Percentiles rank a stretch among this genome's conserved stretches.
Evolutionary conservation across 2,113 vertebrate species (phyloP).

Genomic region (Amia ocellicauda): DNA sequence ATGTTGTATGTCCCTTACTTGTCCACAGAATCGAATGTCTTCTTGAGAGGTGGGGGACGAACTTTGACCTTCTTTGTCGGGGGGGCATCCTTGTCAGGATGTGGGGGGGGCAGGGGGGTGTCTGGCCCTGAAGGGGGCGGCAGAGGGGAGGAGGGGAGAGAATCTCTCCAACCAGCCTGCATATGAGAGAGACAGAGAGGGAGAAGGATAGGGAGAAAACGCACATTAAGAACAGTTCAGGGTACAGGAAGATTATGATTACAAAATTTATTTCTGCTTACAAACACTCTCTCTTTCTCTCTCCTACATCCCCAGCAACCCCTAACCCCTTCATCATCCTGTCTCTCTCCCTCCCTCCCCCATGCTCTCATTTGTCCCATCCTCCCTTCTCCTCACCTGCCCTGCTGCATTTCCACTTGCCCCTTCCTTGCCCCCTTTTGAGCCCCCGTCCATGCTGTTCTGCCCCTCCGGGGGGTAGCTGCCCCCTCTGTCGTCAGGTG

Average conservation of each 20-base stretch:
- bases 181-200: conserved; percentile 13
- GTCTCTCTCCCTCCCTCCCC: too few relatives aligned
- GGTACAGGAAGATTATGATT: too few relatives aligned
- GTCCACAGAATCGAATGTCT: conserved; percentile 89
- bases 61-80: conserved; percentile 80
- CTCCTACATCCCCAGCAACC: too few relatives aligned
- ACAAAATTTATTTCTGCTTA: too few relatives aligned
- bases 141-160: conserved; percentile 55
- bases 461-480: conserved; percentile 38
- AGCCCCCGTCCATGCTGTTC: conserved; percentile 36
- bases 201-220: neutral
- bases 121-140: conserved; percentile 56
- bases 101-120: conserved; percentile 44
- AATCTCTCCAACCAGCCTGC: conserved; percentile 65
- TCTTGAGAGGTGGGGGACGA: conserved; percentile 85
- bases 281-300: too few relatives aligned
- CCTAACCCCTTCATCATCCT: too few relatives aligned
- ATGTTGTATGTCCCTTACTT: conserved; percentile 88
- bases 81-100: conserved; percentile 60
- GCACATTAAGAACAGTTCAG: too few relatives aligned
- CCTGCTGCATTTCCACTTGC: conserved; percentile 32
- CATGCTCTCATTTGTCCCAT: too few relatives aligned
- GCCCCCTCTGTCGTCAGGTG: conserved; percentile 43
- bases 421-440: conserved; percentile 52
- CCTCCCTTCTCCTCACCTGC: conserved; percentile 57